phyloP scores from a whole-genome alignment of 2,113 vertebrate species.

The Noturus placidus region DNA sequence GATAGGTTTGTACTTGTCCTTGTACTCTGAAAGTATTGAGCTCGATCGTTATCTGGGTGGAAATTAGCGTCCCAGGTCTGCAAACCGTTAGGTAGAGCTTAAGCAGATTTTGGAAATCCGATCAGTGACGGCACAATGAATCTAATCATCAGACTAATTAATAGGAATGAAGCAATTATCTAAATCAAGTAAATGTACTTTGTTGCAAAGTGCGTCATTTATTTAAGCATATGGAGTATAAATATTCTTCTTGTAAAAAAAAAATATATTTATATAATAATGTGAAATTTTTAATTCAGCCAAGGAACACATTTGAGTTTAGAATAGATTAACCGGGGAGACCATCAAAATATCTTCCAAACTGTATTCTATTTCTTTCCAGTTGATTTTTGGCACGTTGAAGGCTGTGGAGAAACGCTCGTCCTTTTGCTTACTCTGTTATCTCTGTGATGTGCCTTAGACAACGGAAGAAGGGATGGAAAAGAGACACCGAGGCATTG shows the following conservation, averaged over 20 bases:
- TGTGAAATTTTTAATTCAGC: neutral
- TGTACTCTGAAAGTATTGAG: conserved; percentile 23
- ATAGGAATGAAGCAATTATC: neutral
- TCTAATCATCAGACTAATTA: neutral
- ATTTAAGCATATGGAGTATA: neutral
- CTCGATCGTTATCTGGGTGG: conserved; percentile 40
- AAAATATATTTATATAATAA: no score
- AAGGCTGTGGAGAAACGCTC: neutral
- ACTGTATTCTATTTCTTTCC: neutral
- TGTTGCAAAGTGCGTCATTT: neutral
- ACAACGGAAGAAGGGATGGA: neutral
- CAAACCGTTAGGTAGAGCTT: conserved; percentile 32
- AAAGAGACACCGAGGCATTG: neutral
- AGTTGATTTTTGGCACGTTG: neutral
- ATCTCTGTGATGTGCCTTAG: neutral
- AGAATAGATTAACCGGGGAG: neutral
- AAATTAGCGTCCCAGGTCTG: conserved; percentile 20
- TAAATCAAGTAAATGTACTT: neutral
- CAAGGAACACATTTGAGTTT: neutral
- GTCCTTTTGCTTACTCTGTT: conserved; percentile 3
- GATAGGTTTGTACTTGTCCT: conserved; percentile 33
- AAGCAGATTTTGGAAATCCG: conserved; percentile 45
- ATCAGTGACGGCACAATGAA: conserved; percentile 1
- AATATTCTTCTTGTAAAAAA: neutral
- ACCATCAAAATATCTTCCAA: neutral